Base-by-base conservation (phyloP, 2,888 invertebrate genomes). In the Silvanus unidentatus region DNA sequence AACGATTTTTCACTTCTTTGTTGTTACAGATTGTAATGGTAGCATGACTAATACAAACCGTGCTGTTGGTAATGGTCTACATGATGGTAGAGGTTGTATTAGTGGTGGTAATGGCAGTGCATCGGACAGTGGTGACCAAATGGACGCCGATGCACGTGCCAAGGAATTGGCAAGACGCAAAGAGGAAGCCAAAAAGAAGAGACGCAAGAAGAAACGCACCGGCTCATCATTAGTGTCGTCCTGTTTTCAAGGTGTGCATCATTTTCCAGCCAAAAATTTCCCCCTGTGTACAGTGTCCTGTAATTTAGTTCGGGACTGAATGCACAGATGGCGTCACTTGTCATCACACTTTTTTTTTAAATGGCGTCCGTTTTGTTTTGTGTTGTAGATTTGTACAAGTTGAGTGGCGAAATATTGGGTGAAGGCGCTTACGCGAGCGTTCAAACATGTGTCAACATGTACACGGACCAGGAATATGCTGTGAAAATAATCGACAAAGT, bases 401-500 rank as follows among this genome's bases (percentile, higher is more conserved):
- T 96, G 65, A 95, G 94, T 48, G 95, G 95, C 50, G 96, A 97
- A 75, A 84, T 94, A 62, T 79, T 98, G 66, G 98, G 98, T 59
- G 89, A 92, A 74, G 98, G 98, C 57, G 95, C 97, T 46, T 96
- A 95, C 74, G 96, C 95, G 50, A 90, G 92, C 58, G 97, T 97
- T 48, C 89, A 90, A 73, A 92, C 95, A 6, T 96, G 94, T 76
- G 82, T 88, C 55, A 91, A 91, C 72, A 84, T 88, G 65, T 87
- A 88, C 75, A 95, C 92, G 54, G 88, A 89, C 60, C 81, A 88
- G 72, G 96, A 97, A 75, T 97, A 86, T 73, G 98, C 98, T 49
- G 98, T 98, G 55, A 98, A 98, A 80, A 88, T 94, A 66, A 95
- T 96, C 68, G 91, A 93, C 74, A 96, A 96, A 74, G 88, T 90